Evolutionary conservation across 2,113 vertebrate genomes (phyloP).

Genomic region (Sinocyclocheilus maitianheensis): DNA sequence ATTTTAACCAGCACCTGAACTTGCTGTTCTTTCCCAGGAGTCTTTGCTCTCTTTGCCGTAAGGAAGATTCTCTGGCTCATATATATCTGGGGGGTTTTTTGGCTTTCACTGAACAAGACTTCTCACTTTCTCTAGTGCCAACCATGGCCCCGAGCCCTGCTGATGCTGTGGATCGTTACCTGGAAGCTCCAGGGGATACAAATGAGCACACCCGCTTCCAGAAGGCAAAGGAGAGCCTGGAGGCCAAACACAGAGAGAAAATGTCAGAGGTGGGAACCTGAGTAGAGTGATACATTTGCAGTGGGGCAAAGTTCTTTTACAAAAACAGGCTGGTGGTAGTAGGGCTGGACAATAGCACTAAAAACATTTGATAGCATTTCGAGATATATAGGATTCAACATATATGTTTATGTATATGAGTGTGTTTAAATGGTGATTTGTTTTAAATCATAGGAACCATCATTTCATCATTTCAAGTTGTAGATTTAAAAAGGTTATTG

Average conservation of each 20-base stretch:
- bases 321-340: neutral
- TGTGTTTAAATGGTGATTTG: neutral
- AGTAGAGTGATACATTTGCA: neutral
- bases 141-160: constrained; percentile 85
- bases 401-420: no score
- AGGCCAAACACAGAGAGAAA: constrained; percentile 89
- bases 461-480: neutral
- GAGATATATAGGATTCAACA: no score
- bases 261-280: constrained; percentile 86
- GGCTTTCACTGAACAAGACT: neutral
- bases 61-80: neutral
- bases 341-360: no score
- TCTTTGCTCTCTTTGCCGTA: neutral
- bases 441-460: neutral
- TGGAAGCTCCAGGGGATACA: constrained; percentile 90
- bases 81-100: neutral
- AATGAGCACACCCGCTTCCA: constrained; percentile 93
- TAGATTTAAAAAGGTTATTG: no score
- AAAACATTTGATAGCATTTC: no score
- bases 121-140: constrained; percentile 72
- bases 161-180: constrained; percentile 91
- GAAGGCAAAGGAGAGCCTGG: constrained; percentile 95
- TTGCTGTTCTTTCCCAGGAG: constrained; percentile 12
- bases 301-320: neutral
- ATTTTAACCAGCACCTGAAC: constrained; percentile 17